Conservation (phyloP, 2,888 invertebrate species). For the Drosophila pegasa region DNA sequence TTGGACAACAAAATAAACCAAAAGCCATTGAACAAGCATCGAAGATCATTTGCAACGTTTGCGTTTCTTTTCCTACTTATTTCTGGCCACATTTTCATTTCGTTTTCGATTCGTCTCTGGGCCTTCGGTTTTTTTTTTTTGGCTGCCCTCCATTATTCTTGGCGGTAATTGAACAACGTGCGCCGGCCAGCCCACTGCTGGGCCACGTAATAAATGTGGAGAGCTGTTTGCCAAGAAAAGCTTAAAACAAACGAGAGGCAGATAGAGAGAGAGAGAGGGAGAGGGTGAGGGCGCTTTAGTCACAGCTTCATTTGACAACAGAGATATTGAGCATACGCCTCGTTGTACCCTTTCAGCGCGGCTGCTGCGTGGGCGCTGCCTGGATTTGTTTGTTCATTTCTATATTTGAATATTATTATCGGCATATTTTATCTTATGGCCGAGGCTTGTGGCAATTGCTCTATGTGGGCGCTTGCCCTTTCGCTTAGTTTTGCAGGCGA, state of each 20-base stretch:
- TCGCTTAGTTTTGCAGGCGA: constrained; percentile 45
- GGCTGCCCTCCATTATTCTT: constrained; percentile 71
- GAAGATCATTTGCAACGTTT: constrained; percentile 65
- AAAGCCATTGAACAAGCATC: constrained; percentile 58
- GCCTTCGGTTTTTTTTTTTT: constrained; percentile 37
- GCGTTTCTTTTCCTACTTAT: constrained; percentile 14
- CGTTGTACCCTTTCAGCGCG: constrained; percentile 26
- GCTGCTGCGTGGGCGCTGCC: not conserved
- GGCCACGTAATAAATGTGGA: constrained; percentile 65
- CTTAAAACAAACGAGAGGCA: constrained; percentile 69
- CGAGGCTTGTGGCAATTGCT: constrained; percentile 40
- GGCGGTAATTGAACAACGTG: constrained; percentile 80
- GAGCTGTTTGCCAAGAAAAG: constrained; percentile 61
- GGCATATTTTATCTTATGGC: constrained; percentile 13
- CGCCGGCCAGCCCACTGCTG: constrained; percentile 51
- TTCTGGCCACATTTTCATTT: constrained; percentile 49
- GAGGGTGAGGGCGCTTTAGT: constrained; percentile 7
- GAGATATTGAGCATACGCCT: constrained; percentile 58
- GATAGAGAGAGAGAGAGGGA: constrained; percentile 37
- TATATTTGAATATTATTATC: constrained; percentile 58
- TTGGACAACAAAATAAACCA: constrained; percentile 41
- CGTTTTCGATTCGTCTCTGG: constrained; percentile 52
- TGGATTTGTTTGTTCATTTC: constrained; percentile 23
- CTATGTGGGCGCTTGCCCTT: constrained; percentile 28
- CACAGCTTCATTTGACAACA: constrained; percentile 68